Conservation (phyloP, 2,888 invertebrate species). For the Heliconius charithonia region DNA sequence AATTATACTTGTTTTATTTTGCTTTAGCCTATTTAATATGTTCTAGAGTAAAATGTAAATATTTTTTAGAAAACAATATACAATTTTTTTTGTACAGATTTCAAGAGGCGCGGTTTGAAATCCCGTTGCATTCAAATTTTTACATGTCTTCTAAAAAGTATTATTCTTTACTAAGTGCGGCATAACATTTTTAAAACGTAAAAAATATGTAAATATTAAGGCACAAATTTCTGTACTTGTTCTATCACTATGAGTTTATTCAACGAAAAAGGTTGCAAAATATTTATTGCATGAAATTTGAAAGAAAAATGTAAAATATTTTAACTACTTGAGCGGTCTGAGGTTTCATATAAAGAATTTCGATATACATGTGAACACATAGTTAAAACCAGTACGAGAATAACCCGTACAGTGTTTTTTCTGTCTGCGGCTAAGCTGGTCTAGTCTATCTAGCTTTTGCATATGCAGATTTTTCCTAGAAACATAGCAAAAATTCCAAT, state of each 20-base stretch:
- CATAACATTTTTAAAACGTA: no score
- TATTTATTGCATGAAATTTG: not conserved
- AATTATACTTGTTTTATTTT: no score
- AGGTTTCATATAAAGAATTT: conserved; percentile 1
- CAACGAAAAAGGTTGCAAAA: not conserved
- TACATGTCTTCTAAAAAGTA: no score
- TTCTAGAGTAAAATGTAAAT: not conserved
- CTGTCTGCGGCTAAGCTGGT: conserved; percentile 8
- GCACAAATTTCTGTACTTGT: not conserved
- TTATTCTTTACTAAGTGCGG: no score
- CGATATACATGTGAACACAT: not conserved
- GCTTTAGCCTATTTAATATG: not conserved
- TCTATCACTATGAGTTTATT: not conserved
- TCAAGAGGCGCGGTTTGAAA: no score
- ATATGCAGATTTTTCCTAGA: not conserved
- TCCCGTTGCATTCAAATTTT: no score
- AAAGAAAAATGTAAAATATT: conserved; percentile 1
- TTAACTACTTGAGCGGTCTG: not conserved
- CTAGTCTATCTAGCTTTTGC: not conserved
- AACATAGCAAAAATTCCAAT: not conserved
- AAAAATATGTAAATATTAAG: no score
- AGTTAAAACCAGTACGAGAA: conserved; percentile 9
- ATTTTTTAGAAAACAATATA: no score
- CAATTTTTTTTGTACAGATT: no score
- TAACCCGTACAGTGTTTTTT: conserved; percentile 1